Conservation (phyloP, 2,888 invertebrate genomes). For the Leptopterna dolabrata region DNA sequence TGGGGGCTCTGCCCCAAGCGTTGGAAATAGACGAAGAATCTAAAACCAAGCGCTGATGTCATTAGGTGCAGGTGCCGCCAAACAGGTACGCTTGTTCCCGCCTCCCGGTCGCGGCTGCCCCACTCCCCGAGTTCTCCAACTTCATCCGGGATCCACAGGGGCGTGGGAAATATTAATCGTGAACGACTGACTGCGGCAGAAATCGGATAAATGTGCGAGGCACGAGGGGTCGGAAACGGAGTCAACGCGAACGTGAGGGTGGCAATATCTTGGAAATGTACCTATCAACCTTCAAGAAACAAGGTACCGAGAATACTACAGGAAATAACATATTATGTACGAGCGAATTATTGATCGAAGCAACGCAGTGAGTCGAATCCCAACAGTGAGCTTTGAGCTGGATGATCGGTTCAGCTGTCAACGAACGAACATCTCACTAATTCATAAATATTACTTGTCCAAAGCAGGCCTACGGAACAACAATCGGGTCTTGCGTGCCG, state of each 20-base stretch:
- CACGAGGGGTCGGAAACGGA: neutral
- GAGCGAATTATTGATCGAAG: no score
- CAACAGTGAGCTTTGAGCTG: no score
- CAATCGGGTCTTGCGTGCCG: no score
- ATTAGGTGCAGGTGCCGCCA: conserved; percentile 43
- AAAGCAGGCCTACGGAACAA: no score
- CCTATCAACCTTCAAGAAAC: neutral
- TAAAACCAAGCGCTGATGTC: conserved; percentile 38
- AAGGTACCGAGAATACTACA: no score
- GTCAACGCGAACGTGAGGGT: neutral
- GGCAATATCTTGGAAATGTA: neutral
- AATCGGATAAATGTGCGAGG: neutral
- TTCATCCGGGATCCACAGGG: conserved; percentile 24
- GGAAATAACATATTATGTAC: no score
- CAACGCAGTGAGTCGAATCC: no score
- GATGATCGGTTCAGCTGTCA: no score
- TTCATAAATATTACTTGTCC: no score
- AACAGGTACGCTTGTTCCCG: conserved; percentile 5
- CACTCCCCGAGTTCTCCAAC: neutral
- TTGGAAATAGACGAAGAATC: conserved; percentile 38
- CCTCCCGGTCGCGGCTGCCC: neutral
- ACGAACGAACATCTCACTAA: no score
- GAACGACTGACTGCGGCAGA: neutral
- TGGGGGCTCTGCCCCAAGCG: conserved; percentile 13
- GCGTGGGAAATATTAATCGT: conserved; percentile 39